Evolutionary conservation across 2,797 vertebrate species (phyloP), one percentile per base, ranked within the genome.

Genomic region (Odontamblyopus lacepedii): DNA sequence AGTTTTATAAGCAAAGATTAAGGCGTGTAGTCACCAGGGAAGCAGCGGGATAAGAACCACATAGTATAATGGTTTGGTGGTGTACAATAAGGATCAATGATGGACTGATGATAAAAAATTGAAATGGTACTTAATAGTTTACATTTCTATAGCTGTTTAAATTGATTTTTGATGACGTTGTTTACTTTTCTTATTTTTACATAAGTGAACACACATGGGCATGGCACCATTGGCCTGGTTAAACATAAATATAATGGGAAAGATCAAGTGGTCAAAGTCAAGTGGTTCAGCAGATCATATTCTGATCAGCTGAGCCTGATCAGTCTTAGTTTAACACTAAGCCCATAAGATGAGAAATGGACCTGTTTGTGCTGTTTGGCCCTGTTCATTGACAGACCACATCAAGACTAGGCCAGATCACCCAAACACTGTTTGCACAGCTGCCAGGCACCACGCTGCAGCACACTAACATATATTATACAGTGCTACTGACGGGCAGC

Each of bases 381-480:
- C 71, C 63, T 23, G 81, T 83, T 81, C 78, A 85, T 82, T 44
- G 73, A 84, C 80, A 68, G 72, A 81, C 88, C 92, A 93, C 92
- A 93, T 94, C 88, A 91, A 92, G 85, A 89, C 78, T 73, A 71
- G 63, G 73, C 79, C 62, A 75, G 85, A 89, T 92, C 85, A 81
- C 88, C 88, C 84, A 87, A 83, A 86, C 78, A 79, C 77, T 94
- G 92, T 95, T 94, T 95, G 88, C 91, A 91, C 93, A 95, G 94
- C 93, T 94, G 91, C 91, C 88, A 92, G 85, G 79, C 80, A 71
- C 86, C 80, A 82, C 83, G 76, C 84, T 71, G 80, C 84, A 83
- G 87, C 84, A 90, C 85, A 87, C 63, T 75, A 82, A 83, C 87
- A 85, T 83, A 83, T 81, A 85, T 89, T 88, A 87, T 82, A 81